A percentile compares a stretch with the other conserved stretches of the same genome.
These are phyloP conservation scores for Drosophila eohydei DNA, from an alignment of 2,888 invertebrate species.

Conservation along the genomic window DNA sequence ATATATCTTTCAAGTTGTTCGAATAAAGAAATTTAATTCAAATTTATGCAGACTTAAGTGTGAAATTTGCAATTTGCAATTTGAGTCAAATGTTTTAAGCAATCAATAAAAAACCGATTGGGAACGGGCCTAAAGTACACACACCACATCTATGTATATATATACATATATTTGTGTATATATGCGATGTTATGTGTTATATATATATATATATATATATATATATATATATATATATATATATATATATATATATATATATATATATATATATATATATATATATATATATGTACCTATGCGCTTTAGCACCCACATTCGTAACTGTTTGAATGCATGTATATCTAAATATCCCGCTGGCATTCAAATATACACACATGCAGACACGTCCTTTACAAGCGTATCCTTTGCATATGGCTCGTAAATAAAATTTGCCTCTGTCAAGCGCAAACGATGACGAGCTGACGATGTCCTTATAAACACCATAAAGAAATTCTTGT, in stretches of 20 bases:
- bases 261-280: background rate
- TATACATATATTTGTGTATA: background rate
- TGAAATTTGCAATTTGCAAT: background rate
- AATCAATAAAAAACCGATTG: background rate
- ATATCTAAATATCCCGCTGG: slow-evolving; percentile 15
- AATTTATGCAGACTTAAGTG: background rate
- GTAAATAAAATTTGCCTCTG: slow-evolving; percentile 61
- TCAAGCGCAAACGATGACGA: slow-evolving; percentile 62
- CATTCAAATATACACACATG: slow-evolving; percentile 30
- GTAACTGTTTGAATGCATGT: background rate
- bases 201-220: background rate
- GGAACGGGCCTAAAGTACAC: background rate
- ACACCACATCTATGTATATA: background rate
- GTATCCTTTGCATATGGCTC: slow-evolving; percentile 44
- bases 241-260: background rate
- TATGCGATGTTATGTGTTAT: background rate
- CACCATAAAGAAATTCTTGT: slow-evolving; percentile 69
- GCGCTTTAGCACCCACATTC: background rate
- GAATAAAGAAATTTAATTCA: no score
- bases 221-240: background rate
- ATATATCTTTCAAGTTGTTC: no score
- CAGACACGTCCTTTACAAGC: slow-evolving; percentile 15
- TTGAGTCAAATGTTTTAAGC: background rate
- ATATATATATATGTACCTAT: background rate
- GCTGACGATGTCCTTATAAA: slow-evolving; percentile 70